A percentile compares a stretch with the other conserved stretches of the same genome.
phyloP scores from a whole-genome alignment of 2,888 invertebrate genomes.

The Balanococcus diminutus region DNA sequence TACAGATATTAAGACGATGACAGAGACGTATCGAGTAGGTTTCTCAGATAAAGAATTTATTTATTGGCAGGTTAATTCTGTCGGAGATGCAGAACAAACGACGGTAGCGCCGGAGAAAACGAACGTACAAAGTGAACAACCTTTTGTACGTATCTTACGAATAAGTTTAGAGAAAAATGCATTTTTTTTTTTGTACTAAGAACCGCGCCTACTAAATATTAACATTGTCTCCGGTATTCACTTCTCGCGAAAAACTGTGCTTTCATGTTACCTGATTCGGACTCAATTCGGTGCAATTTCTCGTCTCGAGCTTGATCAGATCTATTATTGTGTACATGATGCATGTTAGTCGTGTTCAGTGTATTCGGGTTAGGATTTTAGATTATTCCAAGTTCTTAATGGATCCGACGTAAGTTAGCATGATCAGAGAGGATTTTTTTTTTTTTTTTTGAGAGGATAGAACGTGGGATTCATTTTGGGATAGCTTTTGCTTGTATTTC shows the following conservation, averaged over 20 bases:
- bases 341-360: not conserved
- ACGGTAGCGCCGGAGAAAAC: constrained; percentile 41
- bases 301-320: not conserved
- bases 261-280: not conserved
- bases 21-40: not conserved
- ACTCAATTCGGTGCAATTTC: not conserved
- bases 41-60: constrained; percentile 42
- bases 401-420: not conserved
- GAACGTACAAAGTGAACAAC: constrained; percentile 47
- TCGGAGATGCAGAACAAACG: constrained; percentile 44
- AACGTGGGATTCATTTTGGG: not conserved
- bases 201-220: constrained; percentile 3
- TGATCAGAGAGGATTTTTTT: too few species aligned
- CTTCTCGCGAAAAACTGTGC: not conserved
- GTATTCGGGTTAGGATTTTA: not conserved
- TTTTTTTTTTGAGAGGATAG: not conserved
- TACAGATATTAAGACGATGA: not conserved
- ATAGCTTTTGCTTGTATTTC: not conserved
- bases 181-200: not conserved
- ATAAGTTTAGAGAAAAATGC: not conserved
- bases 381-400: not conserved
- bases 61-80: constrained; percentile 52
- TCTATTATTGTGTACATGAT: not conserved
- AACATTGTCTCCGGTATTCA: constrained; percentile 2
- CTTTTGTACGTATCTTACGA: constrained; percentile 51